phyloP scores from a whole-genome alignment of 2,797 vertebrate species.

The Ceryle rudis region DNA sequence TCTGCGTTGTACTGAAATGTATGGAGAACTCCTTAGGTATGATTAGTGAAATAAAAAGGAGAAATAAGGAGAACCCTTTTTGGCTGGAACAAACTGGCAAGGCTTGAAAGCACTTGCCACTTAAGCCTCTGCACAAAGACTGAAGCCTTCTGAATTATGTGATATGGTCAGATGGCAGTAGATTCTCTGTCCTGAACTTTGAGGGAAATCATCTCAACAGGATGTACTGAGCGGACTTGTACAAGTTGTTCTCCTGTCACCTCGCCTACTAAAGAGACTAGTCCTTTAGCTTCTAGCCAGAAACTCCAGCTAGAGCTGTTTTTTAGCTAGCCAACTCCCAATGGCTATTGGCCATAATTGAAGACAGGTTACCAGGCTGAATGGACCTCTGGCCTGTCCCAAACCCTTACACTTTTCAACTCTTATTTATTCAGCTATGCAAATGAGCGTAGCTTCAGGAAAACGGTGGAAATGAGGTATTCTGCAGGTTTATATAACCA shows the following conservation, averaged over 20 bases:
- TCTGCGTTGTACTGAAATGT: fast-evolving
- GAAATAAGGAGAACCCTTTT: neutral
- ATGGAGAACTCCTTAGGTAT: neutral
- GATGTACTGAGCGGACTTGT: neutral
- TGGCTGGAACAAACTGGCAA: neutral
- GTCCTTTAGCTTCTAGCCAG: neutral
- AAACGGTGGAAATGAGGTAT: fast-evolving
- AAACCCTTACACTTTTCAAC: neutral
- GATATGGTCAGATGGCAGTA: neutral
- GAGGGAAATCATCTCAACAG: neutral
- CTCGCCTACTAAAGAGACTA: neutral
- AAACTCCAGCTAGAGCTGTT: neutral
- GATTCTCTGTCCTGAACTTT: neutral
- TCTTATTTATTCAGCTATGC: neutral
- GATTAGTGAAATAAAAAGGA: neutral
- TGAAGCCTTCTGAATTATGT: neutral
- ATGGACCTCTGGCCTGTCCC: neutral
- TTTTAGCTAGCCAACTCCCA: neutral
- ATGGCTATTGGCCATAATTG: neutral
- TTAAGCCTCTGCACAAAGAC: neutral
- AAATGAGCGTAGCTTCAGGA: neutral
- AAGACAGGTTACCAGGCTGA: neutral
- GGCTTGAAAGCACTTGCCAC: neutral
- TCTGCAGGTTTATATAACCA: neutral
- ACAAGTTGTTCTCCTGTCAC: neutral